Evolutionary conservation across 1,140 invertebrate genomes (phyloP).

Genomic region (Anoplophora glabripennis): DNA sequence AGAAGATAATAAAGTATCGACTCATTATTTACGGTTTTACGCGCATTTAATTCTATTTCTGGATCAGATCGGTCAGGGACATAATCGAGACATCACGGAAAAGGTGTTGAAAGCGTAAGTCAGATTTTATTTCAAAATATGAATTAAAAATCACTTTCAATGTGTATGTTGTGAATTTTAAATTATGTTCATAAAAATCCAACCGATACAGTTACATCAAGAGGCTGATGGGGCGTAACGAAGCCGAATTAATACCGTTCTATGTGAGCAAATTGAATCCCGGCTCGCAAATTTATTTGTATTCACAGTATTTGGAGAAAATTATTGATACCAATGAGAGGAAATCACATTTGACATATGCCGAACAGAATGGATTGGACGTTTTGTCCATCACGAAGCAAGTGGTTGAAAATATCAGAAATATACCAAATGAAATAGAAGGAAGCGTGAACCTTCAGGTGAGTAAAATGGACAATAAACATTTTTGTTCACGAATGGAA

Average conservation of each 20-base stretch:
- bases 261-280: constrained; percentile 76
- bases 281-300: constrained; percentile 70
- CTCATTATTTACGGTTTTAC: constrained; percentile 73
- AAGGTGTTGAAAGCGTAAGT: constrained; percentile 70
- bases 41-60: constrained; percentile 84
- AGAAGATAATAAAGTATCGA: constrained; percentile 29
- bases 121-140: constrained; percentile 33
- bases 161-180: no score
- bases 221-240: constrained; percentile 67
- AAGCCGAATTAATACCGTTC: constrained; percentile 77
- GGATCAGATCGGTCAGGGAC: constrained; percentile 68
- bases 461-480: neutral
- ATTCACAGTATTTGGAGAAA: constrained; percentile 74
- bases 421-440: constrained; percentile 33
- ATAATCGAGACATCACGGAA: constrained; percentile 66
- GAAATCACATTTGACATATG: constrained; percentile 60
- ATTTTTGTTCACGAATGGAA: neutral
- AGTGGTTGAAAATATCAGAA: constrained; percentile 74
- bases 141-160: no score
- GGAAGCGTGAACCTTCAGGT: constrained; percentile 31
- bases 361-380: constrained; percentile 74
- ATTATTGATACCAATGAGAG: constrained; percentile 64
- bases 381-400: constrained; percentile 78
- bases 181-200: no score
- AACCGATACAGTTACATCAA: constrained; percentile 58